These are phyloP conservation scores for Eciton burchellii DNA, from an alignment of 1,140 invertebrate species.

Conservation along the genomic window DNA sequence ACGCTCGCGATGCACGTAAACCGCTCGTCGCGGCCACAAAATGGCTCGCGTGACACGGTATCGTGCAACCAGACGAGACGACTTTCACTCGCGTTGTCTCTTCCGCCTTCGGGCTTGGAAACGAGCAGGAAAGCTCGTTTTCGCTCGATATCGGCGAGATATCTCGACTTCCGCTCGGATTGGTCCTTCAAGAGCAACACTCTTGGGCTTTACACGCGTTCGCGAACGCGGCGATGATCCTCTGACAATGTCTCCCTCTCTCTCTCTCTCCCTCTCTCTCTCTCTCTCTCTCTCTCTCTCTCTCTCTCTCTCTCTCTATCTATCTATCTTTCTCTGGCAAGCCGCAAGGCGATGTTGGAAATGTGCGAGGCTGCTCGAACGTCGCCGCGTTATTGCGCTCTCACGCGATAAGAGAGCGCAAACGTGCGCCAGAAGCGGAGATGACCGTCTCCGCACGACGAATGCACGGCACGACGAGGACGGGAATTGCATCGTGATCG, in stretches of 20 bases:
- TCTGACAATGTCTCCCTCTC: no score
- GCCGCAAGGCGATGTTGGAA: not conserved
- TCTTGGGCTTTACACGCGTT: slow-evolving; percentile 62
- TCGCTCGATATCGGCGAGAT: slow-evolving; percentile 26
- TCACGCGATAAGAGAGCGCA: slow-evolving; percentile 47
- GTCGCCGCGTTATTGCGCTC: slow-evolving; percentile 55
- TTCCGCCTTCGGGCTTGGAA: slow-evolving; percentile 20
- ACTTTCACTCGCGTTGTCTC: slow-evolving; percentile 44
- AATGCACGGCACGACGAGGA: slow-evolving; percentile 38
- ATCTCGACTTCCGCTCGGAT: slow-evolving; percentile 54
- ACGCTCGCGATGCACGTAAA: not conserved
- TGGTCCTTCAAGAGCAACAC: slow-evolving; percentile 56
- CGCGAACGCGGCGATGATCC: not conserved
- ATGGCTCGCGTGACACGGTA: slow-evolving; percentile 30
- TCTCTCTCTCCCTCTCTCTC: not conserved
- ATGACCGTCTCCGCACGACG: slow-evolving; percentile 61
- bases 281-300: no score
- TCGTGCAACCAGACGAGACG: slow-evolving; percentile 30
- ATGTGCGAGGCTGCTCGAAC: slow-evolving; percentile 49
- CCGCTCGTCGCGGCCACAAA: slow-evolving; percentile 11
- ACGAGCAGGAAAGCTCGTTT: slow-evolving; percentile 48
- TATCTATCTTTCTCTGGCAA: not conserved
- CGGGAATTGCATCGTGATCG: slow-evolving; percentile 48
- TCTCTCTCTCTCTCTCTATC: no score
- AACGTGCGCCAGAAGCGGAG: slow-evolving; percentile 56